Conservation (phyloP, 2,113 vertebrate species). For the Mohoua ochrocephala region DNA sequence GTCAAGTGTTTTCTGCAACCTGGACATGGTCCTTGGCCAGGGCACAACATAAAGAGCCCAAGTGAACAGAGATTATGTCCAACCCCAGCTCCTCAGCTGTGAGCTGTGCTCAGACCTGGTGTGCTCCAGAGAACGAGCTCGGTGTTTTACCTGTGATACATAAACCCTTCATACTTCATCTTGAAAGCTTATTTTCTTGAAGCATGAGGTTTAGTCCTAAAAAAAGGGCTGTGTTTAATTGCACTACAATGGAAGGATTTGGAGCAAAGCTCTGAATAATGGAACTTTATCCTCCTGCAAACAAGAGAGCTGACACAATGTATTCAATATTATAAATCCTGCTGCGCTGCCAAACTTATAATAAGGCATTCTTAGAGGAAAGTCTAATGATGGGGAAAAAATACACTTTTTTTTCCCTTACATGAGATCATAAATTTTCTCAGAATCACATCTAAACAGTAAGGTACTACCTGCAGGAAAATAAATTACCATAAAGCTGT, state of each 20-base stretch:
- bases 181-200: neutral
- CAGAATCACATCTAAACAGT: neutral
- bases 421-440: neutral
- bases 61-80: neutral
- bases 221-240: slow-evolving; percentile 38
- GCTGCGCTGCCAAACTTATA: slow-evolving; percentile 7
- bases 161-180: neutral
- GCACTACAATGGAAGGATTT: neutral
- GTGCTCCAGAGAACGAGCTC: fast-evolving
- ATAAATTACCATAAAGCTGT: neutral
- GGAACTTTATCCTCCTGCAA: slow-evolving; percentile 30
- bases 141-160: neutral
- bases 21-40: neutral
- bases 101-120: neutral
- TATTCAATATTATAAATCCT: neutral
- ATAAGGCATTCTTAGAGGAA: neutral
- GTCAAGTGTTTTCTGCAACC: neutral
- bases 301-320: slow-evolving; percentile 30
- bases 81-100: neutral
- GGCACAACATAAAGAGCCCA: neutral
- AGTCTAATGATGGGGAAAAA: neutral
- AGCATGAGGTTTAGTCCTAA: neutral
- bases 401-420: neutral
- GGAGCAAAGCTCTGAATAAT: slow-evolving; percentile 30
- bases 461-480: neutral